These are phyloP conservation scores for Xenopus laevis DNA, from an alignment of 2,113 vertebrate genomes.

Conservation along the genomic window DNA sequence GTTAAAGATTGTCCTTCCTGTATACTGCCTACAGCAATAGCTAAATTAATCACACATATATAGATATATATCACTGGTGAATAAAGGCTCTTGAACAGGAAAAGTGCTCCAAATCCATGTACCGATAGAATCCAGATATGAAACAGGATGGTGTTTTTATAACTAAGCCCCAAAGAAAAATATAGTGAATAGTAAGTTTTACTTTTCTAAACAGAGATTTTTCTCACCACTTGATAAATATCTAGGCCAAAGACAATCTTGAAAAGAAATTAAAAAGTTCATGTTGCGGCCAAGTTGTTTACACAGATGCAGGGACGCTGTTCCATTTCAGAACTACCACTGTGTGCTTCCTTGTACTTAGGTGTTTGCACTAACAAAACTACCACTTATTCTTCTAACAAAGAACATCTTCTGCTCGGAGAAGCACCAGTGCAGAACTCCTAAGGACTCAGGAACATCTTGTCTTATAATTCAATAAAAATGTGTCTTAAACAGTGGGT, in stretches of 20 bases:
- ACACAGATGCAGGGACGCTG: background rate
- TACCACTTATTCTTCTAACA: background rate
- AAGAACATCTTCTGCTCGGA: too few relatives aligned
- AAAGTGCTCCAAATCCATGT: too few relatives aligned
- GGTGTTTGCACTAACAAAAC: slow-evolving; percentile 37
- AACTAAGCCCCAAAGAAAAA: background rate
- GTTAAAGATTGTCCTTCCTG: slow-evolving; percentile 6
- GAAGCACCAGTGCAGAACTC: too few relatives aligned
- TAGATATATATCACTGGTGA: background rate
- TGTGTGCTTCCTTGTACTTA: slow-evolving; percentile 19
- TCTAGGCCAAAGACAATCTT: background rate
- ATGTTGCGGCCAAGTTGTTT: slow-evolving; percentile 3
- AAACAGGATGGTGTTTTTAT: background rate
- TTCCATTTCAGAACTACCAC: slow-evolving; percentile 14
- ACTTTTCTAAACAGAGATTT: background rate
- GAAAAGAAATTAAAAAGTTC: background rate
- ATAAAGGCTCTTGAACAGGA: background rate
- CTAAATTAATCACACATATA: background rate
- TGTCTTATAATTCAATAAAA: too few relatives aligned
- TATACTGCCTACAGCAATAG: slow-evolving; percentile 19
- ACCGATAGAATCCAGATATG: too few relatives aligned
- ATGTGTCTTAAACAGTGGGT: too few relatives aligned
- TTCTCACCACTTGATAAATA: background rate
- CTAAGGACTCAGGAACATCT: too few relatives aligned
- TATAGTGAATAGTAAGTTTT: background rate